Evolutionary conservation across 2,888 invertebrate species (phyloP).

Genomic region (Syrista parreyssii): DNA sequence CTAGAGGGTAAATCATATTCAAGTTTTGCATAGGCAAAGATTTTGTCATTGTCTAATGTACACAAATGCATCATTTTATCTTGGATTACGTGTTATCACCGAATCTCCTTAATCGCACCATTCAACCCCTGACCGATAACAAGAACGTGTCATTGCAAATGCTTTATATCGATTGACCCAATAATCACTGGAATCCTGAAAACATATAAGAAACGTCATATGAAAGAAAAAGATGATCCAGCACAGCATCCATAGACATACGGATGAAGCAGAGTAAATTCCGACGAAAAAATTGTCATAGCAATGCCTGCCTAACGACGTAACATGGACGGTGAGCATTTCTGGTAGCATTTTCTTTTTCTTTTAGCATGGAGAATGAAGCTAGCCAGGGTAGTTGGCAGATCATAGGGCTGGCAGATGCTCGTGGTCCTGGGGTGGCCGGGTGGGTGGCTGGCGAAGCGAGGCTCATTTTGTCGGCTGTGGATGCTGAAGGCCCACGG

Average conservation of each 20-base stretch:
- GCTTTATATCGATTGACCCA: neutral
- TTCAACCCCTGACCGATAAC: neutral
- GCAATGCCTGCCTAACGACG: neutral
- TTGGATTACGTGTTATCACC: no score
- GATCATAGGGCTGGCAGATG: neutral
- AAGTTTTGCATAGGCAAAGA: no score
- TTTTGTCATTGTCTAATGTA: no score
- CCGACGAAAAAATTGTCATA: neutral
- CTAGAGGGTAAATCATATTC: no score
- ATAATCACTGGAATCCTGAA: neutral
- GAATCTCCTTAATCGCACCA: neutral
- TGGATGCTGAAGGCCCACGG: conserved; percentile 39
- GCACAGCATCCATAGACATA: neutral
- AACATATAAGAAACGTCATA: neutral
- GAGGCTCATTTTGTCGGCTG: conserved; percentile 65
- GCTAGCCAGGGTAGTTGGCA: neutral
- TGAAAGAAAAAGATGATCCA: neutral
- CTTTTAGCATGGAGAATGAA: neutral
- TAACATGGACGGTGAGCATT: neutral
- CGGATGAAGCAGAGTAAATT: neutral
- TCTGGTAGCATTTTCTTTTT: neutral
- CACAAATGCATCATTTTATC: no score
- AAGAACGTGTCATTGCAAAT: neutral
- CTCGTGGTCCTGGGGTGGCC: conserved; percentile 10
- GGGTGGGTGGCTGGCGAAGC: conserved; percentile 50